Conservation (phyloP, 2,113 vertebrate species). For the Phodopus roborovskii region DNA sequence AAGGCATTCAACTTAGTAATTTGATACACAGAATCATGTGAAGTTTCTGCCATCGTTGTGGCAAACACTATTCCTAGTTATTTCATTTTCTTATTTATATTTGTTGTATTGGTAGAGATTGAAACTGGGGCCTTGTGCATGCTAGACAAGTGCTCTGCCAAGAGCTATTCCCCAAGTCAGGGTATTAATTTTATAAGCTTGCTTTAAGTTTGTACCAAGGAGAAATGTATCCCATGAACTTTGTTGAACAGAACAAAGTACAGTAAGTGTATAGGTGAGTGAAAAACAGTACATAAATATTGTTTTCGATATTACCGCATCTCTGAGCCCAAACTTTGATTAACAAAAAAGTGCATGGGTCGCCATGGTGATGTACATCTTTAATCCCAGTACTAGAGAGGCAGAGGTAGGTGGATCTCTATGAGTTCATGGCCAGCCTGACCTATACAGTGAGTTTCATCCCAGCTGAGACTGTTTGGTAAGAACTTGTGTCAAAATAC, state of each 20-base stretch:
- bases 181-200: not conserved
- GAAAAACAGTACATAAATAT: not conserved
- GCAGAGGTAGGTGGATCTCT: not conserved
- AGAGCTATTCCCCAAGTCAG: not conserved
- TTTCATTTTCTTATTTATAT: not conserved
- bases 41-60: not conserved
- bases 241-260: not conserved
- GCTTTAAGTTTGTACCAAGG: not conserved
- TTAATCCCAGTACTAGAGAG: not conserved
- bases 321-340: not conserved
- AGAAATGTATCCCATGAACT: not conserved
- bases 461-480: not conserved
- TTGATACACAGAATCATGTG: not conserved
- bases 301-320: not conserved
- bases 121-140: not conserved
- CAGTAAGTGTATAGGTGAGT: not conserved
- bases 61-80: not conserved
- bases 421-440: not conserved
- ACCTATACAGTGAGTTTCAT: not conserved
- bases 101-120: not conserved
- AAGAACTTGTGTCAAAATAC: not conserved
- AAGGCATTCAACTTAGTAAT: not conserved
- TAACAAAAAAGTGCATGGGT: not conserved
- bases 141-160: not conserved
- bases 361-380: not conserved